Conservation (phyloP, 2,888 invertebrate species). For the Papilio protenor region DNA sequence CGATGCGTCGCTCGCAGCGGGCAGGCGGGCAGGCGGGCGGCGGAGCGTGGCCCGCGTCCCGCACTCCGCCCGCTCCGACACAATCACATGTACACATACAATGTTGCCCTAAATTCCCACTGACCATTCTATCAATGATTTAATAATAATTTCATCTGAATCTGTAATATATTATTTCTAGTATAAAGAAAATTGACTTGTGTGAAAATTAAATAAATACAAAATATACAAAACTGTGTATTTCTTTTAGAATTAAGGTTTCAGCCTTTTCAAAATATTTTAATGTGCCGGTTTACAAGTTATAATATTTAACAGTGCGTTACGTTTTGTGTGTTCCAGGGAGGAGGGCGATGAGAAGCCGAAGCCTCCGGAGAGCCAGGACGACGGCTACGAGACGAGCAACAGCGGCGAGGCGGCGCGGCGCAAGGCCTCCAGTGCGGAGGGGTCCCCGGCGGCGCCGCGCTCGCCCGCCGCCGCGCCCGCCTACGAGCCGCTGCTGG, state of each 20-base stretch:
- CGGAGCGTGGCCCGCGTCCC: not conserved
- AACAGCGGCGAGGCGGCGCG: slow-evolving; percentile 85
- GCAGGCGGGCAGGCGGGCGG: not conserved
- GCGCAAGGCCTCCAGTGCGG: slow-evolving; percentile 66
- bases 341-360: slow-evolving; percentile 82
- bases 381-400: slow-evolving; percentile 96
- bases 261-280: not conserved
- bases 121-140: not conserved
- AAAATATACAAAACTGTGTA: not conserved
- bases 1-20: slow-evolving; percentile 1
- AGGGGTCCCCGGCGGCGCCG: slow-evolving; percentile 55
- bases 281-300: not conserved
- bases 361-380: slow-evolving; percentile 89
- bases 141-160: not conserved
- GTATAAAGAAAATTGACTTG: not conserved
- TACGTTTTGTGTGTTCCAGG: slow-evolving; percentile 60
- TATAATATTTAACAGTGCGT: not conserved
- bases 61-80: not conserved
- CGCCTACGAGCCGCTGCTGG: slow-evolving; percentile 57
- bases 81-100: not conserved
- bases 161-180: not conserved
- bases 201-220: not conserved
- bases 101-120: slow-evolving; percentile 1
- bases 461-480: slow-evolving; percentile 66
- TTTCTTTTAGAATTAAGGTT: slow-evolving; percentile 3